Percentiles rank a stretch among this genome's conserved stretches.
Conservation (phyloP, 2,888 invertebrate species). For the Ormyrus pomaceus region DNA sequence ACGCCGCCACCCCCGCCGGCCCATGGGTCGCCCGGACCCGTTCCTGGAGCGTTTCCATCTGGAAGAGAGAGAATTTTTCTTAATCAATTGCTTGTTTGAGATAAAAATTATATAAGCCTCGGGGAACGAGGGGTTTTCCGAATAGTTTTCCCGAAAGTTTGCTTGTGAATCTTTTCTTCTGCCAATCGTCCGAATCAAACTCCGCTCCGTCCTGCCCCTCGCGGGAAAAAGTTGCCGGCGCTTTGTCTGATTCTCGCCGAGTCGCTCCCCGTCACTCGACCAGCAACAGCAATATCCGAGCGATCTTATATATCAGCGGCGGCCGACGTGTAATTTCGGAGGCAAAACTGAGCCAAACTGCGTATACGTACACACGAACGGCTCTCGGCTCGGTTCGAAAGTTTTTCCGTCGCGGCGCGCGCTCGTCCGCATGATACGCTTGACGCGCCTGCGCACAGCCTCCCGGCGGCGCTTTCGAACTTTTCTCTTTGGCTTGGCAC, state of each 20-base stretch:
- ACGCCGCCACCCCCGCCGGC: conserved; percentile 76
- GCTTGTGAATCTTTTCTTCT: too few species aligned
- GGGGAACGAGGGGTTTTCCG: too few species aligned
- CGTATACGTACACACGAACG: background rate
- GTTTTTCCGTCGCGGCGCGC: conserved; percentile 61
- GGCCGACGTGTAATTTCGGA: conserved; percentile 68
- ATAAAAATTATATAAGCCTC: too few species aligned
- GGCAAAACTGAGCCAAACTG: conserved; percentile 69
- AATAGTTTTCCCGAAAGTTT: too few species aligned
- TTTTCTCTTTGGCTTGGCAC: conserved; percentile 30
- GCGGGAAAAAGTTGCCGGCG: too few species aligned
- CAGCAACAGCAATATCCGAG: conserved; percentile 73
- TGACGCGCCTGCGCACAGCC: conserved; percentile 29
- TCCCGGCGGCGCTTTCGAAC: conserved; percentile 17
- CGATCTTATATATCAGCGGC: conserved; percentile 56
- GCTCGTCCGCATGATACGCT: conserved; percentile 47
- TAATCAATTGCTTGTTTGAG: background rate
- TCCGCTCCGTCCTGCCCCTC: too few species aligned
- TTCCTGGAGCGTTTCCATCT: conserved; percentile 75
- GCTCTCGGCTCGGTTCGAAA: conserved; percentile 57
- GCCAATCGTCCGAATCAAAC: too few species aligned
- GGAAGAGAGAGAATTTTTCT: conserved; percentile 56
- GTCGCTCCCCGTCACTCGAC: conserved; percentile 61
- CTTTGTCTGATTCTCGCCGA: too few species aligned
- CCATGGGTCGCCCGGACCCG: conserved; percentile 76